These are phyloP conservation scores for Mantis religiosa DNA, from an alignment of 2,888 invertebrate genomes.

Conservation along the genomic window DNA sequence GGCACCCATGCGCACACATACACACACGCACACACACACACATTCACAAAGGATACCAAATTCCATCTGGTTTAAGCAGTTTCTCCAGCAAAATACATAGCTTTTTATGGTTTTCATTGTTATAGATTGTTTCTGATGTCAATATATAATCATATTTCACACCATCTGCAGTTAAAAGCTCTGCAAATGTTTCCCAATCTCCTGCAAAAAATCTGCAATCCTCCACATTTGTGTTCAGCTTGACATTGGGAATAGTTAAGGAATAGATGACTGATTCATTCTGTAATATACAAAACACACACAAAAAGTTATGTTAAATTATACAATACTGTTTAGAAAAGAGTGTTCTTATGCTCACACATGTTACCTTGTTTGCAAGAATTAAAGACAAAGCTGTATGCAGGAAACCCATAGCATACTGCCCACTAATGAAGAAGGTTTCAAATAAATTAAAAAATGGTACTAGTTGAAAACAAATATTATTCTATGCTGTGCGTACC, in stretches of 20 bases:
- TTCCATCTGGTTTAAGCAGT: conserved; percentile 59
- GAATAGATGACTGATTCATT: conserved; percentile 77
- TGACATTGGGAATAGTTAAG: conserved; percentile 78
- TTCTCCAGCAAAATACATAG: conserved; percentile 64
- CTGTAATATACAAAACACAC: conserved; percentile 50
- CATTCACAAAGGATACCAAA: conserved; percentile 54
- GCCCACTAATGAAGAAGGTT: too few relatives aligned
- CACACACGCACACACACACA: too few relatives aligned
- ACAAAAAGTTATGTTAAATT: too few relatives aligned
- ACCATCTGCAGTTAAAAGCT: conserved; percentile 39
- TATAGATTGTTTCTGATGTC: conserved; percentile 92
- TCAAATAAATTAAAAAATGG: too few relatives aligned
- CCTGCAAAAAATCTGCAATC: conserved; percentile 55
- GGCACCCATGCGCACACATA: too few relatives aligned
- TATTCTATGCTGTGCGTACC: too few relatives aligned
- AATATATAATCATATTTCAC: conserved; percentile 77
- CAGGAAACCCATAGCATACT: too few relatives aligned
- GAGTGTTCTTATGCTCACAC: too few relatives aligned
- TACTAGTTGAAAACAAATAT: too few relatives aligned
- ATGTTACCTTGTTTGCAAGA: too few relatives aligned
- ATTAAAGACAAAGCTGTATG: too few relatives aligned
- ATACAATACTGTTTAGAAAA: too few relatives aligned
- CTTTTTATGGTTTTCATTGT: conserved; percentile 71
- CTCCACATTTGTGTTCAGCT: conserved; percentile 52
- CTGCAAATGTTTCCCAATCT: conserved; percentile 65